Evolutionary conservation across 2,888 invertebrate species (phyloP).

Genomic region (Cheilosia variabilis): DNA sequence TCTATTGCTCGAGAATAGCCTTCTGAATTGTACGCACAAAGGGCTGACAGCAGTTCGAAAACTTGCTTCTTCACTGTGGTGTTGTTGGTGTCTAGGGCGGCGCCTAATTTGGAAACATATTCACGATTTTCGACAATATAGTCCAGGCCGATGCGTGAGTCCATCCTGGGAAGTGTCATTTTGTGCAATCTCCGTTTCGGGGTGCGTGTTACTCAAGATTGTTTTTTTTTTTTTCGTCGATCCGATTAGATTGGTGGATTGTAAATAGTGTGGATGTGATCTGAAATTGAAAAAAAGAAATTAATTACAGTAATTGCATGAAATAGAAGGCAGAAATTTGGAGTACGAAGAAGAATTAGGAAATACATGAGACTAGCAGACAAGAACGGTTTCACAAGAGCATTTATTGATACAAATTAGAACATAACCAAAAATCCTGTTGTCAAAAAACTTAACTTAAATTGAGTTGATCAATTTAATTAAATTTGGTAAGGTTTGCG

Average conservation of each 20-base stretch:
- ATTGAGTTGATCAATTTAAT: too few species aligned
- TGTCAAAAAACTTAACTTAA: too few species aligned
- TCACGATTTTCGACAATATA: constrained; percentile 97
- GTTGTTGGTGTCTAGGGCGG: constrained; percentile 95
- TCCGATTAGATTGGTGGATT: constrained; percentile 28
- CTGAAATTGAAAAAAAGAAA: constrained; percentile 49
- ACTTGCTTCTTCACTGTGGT: constrained; percentile 98
- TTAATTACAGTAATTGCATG: not conserved
- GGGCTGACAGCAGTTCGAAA: constrained; percentile 96
- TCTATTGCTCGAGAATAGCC: constrained; percentile 94
- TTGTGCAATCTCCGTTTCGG: constrained; percentile 28
- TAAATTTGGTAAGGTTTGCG: too few species aligned
- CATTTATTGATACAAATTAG: too few species aligned
- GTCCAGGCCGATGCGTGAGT: constrained; percentile 96
- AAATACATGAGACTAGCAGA: too few species aligned
- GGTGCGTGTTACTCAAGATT: constrained; percentile 19
- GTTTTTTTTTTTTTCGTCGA: constrained; percentile 6
- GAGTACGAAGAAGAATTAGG: too few species aligned
- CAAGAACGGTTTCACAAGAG: too few species aligned
- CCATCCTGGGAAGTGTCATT: constrained; percentile 86
- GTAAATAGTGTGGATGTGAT: constrained; percentile 41
- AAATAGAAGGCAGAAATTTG: too few species aligned
- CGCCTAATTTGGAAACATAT: constrained; percentile 94
- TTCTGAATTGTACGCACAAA: constrained; percentile 96
- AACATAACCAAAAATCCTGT: too few species aligned